phyloP scores from a whole-genome alignment of 1,140 invertebrate species.

The Branchinecta lynchi region DNA sequence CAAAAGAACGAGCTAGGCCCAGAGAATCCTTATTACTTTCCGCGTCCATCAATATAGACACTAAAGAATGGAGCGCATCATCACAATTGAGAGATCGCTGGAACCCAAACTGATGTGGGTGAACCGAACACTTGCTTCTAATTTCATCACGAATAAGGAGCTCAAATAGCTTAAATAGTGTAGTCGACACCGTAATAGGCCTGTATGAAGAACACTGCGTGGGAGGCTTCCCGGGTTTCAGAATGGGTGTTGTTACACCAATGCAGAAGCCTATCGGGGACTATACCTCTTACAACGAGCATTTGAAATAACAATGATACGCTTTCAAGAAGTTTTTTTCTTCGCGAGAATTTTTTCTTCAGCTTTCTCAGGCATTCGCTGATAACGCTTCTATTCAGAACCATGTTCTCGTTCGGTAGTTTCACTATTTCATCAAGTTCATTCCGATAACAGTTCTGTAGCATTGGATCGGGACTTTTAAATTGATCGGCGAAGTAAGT shows the following conservation, averaged over 20 bases:
- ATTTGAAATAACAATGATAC: neutral
- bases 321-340: slow-evolving; percentile 5
- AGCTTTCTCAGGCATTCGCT: slow-evolving; percentile 9
- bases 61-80: slow-evolving; percentile 5
- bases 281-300: slow-evolving; percentile 6
- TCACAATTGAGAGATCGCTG: too few relatives aligned
- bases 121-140: too few relatives aligned
- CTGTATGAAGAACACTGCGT: slow-evolving; percentile 8
- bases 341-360: slow-evolving; percentile 9
- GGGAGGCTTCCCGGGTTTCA: slow-evolving; percentile 1
- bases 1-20: neutral
- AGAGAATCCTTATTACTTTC: slow-evolving; percentile 6
- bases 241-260: slow-evolving; percentile 9
- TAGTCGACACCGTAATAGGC: slow-evolving; percentile 1
- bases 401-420: slow-evolving; percentile 1
- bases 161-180: slow-evolving; percentile 6
- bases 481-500: slow-evolving; percentile 1
- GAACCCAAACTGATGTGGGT: too few relatives aligned
- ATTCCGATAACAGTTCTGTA: slow-evolving; percentile 10
- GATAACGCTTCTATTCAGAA: slow-evolving; percentile 1
- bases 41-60: neutral
- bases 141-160: too few relatives aligned
- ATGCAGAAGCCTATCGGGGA: slow-evolving; percentile 5
- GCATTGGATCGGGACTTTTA: neutral
- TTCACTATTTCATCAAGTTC: slow-evolving; percentile 3